Base-by-base conservation (phyloP, 1,140 invertebrate species). In the Varroa destructor region DNA sequence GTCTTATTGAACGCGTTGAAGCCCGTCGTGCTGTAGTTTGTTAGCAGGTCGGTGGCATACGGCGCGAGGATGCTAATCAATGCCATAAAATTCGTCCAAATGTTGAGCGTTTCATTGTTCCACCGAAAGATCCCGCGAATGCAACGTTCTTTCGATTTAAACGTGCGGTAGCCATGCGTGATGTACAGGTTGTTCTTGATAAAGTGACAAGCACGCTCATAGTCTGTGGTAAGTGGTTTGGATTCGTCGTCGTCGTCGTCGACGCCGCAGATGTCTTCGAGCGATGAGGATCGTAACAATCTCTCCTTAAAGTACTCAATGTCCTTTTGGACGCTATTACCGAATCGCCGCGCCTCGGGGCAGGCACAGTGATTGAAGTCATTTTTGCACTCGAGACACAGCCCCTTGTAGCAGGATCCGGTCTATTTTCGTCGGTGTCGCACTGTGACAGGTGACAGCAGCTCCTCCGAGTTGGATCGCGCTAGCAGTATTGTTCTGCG, bases 161-260 rank as follows among this genome's bases (percentile, higher is more conserved):
- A 67, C 12, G 61, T 67, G 37, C 61, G 61, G 3, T 67, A 67
- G 12, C 61, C 61, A 14, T 67, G 40, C 37, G 61, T 67, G 14
- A 67, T 67, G 61, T 67, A 67, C 40, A 37, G 61, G 46, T 67
- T 67, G 61, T 67, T 67, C 36, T 67, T 67, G 12, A 67, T 67
- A 37, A 67, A 67, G 37, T 67, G 61, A 36, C 61, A 14, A 40
- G 61, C 61, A 37, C 40, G 40, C 61, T 40, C 61, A 8, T 36
- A 67, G 36, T 67, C 61, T 10, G 61, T 67, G 40, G 61, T 67
- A 10, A 67, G 46, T 8, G 61, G 61, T 40, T 67, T 67, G 12
- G 61, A 67, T 14, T 67, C 61, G 12, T 58, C 57, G 25, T 25
- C 25, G 25, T 25, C 25, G 8, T 51, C 46, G 37, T 67, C 61